phyloP scores from a whole-genome alignment of 2,797 vertebrate species.

The Phyllotis vaccarum region DNA sequence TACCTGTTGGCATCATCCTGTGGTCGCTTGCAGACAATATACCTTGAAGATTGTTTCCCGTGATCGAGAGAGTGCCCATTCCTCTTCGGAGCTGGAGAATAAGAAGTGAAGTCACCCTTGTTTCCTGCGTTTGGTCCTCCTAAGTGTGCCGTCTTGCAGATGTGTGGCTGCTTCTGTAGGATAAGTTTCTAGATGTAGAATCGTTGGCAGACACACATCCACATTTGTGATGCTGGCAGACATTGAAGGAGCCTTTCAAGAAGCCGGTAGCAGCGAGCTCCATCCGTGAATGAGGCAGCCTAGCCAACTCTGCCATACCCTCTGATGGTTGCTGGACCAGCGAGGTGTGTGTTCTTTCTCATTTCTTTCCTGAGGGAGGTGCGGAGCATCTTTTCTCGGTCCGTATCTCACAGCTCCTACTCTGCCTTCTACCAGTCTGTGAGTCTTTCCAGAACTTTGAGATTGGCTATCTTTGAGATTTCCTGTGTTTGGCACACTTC shows the following conservation, averaged over 20 bases:
- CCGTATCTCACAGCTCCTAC: background rate
- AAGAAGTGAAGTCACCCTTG: background rate
- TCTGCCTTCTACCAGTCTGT: background rate
- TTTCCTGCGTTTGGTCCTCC: background rate
- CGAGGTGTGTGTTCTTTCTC: constrained; percentile 32
- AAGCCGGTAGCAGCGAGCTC: background rate
- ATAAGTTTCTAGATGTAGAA: background rate
- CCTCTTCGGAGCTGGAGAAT: background rate
- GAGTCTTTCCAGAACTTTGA: background rate
- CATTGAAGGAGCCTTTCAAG: background rate
- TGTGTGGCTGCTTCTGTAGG: background rate
- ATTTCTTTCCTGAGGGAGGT: constrained; percentile 67
- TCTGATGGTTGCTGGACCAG: constrained; percentile 52
- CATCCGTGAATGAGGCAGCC: background rate
- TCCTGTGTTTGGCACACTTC: background rate
- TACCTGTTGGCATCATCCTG: background rate
- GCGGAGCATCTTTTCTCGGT: constrained; percentile 48
- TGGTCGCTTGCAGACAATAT: background rate
- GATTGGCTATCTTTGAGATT: background rate
- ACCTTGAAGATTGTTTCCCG: background rate
- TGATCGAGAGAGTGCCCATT: background rate
- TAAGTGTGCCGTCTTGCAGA: background rate
- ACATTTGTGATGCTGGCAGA: background rate
- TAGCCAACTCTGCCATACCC: background rate
- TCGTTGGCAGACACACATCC: background rate